phyloP scores from a whole-genome alignment of 2,888 invertebrate genomes.

The Amblyjoppa proteus region DNA sequence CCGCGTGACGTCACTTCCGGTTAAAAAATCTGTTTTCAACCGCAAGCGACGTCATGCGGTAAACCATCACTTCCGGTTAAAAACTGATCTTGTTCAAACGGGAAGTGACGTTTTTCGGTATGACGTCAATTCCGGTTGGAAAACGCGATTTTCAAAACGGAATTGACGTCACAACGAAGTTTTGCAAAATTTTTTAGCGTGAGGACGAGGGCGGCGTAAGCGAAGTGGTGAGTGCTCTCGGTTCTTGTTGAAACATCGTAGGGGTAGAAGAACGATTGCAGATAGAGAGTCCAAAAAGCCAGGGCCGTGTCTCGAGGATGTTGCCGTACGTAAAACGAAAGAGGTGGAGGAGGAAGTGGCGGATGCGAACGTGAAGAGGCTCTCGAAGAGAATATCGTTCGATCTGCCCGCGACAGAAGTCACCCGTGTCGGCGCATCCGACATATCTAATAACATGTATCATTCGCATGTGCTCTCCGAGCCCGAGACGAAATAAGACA shows the following conservation, averaged over 20 bases:
- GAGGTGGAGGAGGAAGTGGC: background rate
- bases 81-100: no score
- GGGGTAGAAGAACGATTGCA: background rate
- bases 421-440: constrained; percentile 34
- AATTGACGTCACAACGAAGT: no score
- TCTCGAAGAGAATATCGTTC: constrained; percentile 21
- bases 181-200: no score
- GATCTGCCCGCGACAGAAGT: constrained; percentile 54
- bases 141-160: no score
- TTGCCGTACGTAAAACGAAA: constrained; percentile 1
- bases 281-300: background rate
- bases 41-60: no score
- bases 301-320: background rate
- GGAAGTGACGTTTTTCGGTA: no score
- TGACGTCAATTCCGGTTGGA: no score
- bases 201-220: no score
- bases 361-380: background rate
- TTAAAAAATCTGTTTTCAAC: no score
- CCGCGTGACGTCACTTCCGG: no score
- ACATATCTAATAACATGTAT: constrained; percentile 49
- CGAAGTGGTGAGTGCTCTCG: background rate
- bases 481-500: constrained; percentile 7
- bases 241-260: constrained; percentile 26
- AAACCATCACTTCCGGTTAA: no score
- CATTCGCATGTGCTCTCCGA: constrained; percentile 25